A percentile compares a stretch with the other conserved stretches of the same genome.
Evolutionary conservation across 92 coral and sea anemone genomes (phyloP).

Genomic region (Palythoa caribaeorum): DNA sequence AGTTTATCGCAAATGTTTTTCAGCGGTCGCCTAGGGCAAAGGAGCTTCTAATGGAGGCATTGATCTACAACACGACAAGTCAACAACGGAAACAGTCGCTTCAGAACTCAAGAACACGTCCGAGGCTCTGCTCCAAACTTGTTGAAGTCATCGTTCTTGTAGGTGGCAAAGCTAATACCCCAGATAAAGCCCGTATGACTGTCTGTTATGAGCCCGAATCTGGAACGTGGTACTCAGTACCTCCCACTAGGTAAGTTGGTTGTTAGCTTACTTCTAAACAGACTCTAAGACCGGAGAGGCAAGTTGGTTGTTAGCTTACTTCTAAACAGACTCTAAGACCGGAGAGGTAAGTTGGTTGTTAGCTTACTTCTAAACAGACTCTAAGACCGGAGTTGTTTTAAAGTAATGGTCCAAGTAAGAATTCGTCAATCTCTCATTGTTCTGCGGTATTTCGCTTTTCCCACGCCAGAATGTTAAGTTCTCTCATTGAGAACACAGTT

Average conservation of each 20-base stretch:
- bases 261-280: too few species aligned
- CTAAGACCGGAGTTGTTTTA: too few species aligned
- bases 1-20: background rate
- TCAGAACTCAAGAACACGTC: constrained; percentile 73
- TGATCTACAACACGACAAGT: constrained; percentile 67
- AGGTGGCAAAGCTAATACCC: constrained; percentile 75
- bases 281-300: constrained; percentile 47
- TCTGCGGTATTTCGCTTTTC: too few species aligned
- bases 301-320: constrained; percentile 7
- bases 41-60: constrained; percentile 83
- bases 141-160: constrained; percentile 80
- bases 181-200: constrained; percentile 67
- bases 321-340: too few species aligned
- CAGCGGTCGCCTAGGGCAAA: constrained; percentile 88
- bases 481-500: too few species aligned
- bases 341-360: constrained; percentile 64
- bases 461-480: too few species aligned
- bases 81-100: constrained; percentile 46
- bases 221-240: constrained; percentile 72
- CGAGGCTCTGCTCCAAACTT: constrained; percentile 76
- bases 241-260: constrained; percentile 72
- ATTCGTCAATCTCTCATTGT: too few species aligned
- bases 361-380: too few species aligned
- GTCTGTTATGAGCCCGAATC: constrained; percentile 78
- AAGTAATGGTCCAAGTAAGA: too few species aligned